Base-by-base conservation (phyloP, 2,797 vertebrate species). In the Phylloscopus collybita region DNA sequence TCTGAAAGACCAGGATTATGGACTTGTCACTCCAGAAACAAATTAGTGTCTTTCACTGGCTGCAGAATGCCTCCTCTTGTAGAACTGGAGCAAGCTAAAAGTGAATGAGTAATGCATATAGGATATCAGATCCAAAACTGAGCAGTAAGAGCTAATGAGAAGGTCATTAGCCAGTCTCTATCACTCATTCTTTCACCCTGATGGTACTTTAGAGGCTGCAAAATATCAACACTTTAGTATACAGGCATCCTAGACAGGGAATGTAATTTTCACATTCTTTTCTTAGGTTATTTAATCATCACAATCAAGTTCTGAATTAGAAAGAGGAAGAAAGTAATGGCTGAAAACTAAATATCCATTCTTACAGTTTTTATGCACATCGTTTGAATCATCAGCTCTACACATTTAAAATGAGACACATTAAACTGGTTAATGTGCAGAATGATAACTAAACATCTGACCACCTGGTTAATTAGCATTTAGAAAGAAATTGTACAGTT, bases 381-480 rank as follows among this genome's bases (percentile, higher is more conserved):
- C 0, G 20, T 65, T 89, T 61, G 49, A 92, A 83, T 96, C 38
- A 92, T 75, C 42, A 36, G 62, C 45, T 85, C 49, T 72, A 93
- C 73, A 80, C 83, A 93, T 95, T 94, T 88, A 96, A 93, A 96
- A 57, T 56, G 80, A 83, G n/a, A 88, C 3, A 3, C 79, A 71
- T 90, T 90, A 94, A 93, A 90, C 30, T 93, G 34, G 83, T 95
- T 95, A 93, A 96, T 87, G 49, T 78, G 49, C 44, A 88, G 51
- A 76, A 79, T 90, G 36, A 91, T 93, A 97, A 95, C 79, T 93
- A 94, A 94, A 94, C 38, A 86, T 84, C 80, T 93, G 94, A 76
- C 83, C 71, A 95, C 49, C 85, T 92, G 78, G 42, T 80, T 93
- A 91, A 93, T 96, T 95, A 95, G 72, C 95, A 96, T 93, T 95